phyloP scores from a whole-genome alignment of 1,140 invertebrate species.

The Oedothorax gibbosus region DNA sequence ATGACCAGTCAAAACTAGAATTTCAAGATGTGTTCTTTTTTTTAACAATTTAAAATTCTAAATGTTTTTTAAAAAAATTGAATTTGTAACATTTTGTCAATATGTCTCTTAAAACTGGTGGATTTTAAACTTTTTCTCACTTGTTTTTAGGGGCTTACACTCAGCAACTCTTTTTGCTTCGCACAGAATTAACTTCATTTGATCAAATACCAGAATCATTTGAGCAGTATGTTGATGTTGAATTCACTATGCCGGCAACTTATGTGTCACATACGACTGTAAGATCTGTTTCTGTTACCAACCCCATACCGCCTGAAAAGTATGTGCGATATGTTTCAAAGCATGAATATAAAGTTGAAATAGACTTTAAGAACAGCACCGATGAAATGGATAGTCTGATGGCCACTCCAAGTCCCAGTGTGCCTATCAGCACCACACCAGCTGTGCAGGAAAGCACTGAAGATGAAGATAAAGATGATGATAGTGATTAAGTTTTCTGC shows the following conservation, averaged over 20 bases:
- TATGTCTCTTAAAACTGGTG: no score
- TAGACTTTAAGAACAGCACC: conserved; percentile 61
- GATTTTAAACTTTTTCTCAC: conserved; percentile 1
- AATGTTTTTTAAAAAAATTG: no score
- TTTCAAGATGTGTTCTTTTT: no score
- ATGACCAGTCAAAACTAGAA: no score
- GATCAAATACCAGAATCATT: conserved; percentile 96
- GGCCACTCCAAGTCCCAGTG: conserved; percentile 33
- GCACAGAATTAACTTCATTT: conserved; percentile 93
- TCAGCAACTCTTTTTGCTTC: conserved; percentile 92
- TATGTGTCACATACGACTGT: conserved; percentile 97
- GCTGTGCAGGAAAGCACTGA: conserved; percentile 54
- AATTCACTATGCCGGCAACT: conserved; percentile 99
- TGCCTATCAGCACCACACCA: conserved; percentile 35
- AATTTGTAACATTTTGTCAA: no score
- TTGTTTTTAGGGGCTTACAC: conserved; percentile 88
- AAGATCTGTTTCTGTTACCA: conserved; percentile 85
- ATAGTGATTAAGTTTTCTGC: conserved; percentile 54
- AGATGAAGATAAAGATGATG: conserved; percentile 61
- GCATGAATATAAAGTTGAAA: conserved; percentile 84
- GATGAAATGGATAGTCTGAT: conserved; percentile 56
- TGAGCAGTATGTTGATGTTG: conserved; percentile 88
- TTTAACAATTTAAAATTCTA: no score
- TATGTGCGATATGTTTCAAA: conserved; percentile 97
- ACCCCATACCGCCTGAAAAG: conserved; percentile 96